phyloP scores from a whole-genome alignment of 2,113 vertebrate genomes.

The Microcebus jonahi region DNA sequence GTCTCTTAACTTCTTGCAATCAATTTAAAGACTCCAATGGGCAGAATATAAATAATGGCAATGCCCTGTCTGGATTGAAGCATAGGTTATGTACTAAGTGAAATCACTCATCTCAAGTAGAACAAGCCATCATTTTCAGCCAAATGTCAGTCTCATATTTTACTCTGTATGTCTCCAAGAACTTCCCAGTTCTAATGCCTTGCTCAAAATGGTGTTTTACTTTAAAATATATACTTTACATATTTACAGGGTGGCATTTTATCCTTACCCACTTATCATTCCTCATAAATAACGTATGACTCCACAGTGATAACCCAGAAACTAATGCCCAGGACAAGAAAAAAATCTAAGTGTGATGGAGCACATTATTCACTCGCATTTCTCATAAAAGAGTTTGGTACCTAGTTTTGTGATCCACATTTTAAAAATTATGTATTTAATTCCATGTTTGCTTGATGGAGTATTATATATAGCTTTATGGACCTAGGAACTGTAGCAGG shows the following conservation, averaged over 20 bases:
- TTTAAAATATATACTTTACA: constrained; percentile 13
- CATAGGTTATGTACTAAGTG: not conserved
- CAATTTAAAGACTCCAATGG: constrained; percentile 11
- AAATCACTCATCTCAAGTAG: constrained; percentile 6
- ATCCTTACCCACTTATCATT: not conserved
- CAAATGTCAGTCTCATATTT: constrained; percentile 5
- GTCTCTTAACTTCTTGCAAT: constrained; percentile 28
- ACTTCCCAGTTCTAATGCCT: not conserved
- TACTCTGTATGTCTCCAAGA: not conserved
- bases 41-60: constrained; percentile 13
- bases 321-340: not conserved
- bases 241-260: not conserved
- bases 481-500: not conserved
- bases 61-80: not conserved
- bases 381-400: not conserved
- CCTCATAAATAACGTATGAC: not conserved
- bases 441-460: not conserved
- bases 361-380: not conserved
- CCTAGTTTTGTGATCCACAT: not conserved
- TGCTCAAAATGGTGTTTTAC: not conserved
- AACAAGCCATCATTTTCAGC: not conserved
- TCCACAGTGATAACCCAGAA: not conserved
- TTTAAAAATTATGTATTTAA: not conserved
- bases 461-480: not conserved
- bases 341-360: not conserved